Base-by-base conservation (phyloP, 1,140 invertebrate genomes). In the Euura lappo region DNA sequence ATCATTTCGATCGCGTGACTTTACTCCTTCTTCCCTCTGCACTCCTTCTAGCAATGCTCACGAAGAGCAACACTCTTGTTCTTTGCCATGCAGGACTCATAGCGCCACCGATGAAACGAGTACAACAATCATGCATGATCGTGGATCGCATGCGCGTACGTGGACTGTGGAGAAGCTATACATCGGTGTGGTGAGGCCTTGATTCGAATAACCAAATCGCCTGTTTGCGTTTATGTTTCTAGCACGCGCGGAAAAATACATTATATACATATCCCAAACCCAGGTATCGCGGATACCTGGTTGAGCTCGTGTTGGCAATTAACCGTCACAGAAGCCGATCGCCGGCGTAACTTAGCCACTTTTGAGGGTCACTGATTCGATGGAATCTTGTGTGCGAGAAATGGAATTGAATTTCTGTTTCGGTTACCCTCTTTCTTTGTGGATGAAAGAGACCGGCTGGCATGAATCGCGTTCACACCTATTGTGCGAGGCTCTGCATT, bases 1-100 rank as follows among this genome's bases (percentile, higher is more conserved):
- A 82, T 80, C 78, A 78, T 75, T 75, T 75, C 66, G 73, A 81
- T 81, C 79, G 81, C 79, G 79, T 82, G 81, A 82, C 79, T 77
- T 67, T 71, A 72, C 73, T 73, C 51, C 51, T n/a, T 3, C 8
- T 11, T 68, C 13, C 10, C 42, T 42, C 28, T n/a, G 11, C 66
- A 10, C 13, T 60, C 13, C 51, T n/a, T 60, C 51, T 11, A n/a
- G 8, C 51, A 60, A 60, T 60, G 51, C 51, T 60, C 6, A 60
- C 6, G 51, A 60, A 60, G 51, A 60, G 51, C 51, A 60, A 6
- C 51, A 60, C 51, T 60, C 51, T 6, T 60, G 51, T 60, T 60
- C 13, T n/a, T 60, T 60, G 51, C 51, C 51, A 11, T 11, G 51
- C 51, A 11, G 8, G 10, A 11, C 51, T 8, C 51, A 60, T 60